A percentile compares a stretch with the other conserved stretches of the same genome.
Evolutionary conservation across 2,797 vertebrate genomes (phyloP).

Genomic region (Scleropages formosus): DNA sequence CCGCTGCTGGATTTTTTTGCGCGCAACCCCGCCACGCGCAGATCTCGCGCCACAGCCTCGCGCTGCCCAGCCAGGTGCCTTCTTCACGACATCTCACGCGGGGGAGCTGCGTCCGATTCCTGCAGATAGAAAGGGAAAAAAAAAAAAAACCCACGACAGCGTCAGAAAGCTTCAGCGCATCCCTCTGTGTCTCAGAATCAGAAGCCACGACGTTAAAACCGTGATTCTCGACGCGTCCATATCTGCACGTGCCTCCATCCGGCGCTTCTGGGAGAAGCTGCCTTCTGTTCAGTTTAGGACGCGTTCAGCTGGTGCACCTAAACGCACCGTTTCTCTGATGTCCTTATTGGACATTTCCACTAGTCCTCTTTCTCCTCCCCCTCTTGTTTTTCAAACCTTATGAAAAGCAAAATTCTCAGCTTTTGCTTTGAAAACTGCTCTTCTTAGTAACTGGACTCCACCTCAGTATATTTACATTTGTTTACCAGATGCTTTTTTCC

Average conservation of each 20-base stretch:
- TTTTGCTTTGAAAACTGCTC: slow-evolving; percentile 2
- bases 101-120: too few species aligned
- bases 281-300: background rate
- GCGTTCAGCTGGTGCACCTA: background rate
- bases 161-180: slow-evolving; percentile 25
- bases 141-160: slow-evolving; percentile 18
- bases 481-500: too few species aligned
- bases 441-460: background rate
- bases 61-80: too few species aligned
- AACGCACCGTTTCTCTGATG: background rate
- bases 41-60: background rate
- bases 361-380: background rate
- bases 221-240: background rate
- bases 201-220: background rate
- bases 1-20: background rate
- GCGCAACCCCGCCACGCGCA: slow-evolving; percentile 9
- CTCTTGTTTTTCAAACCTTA: slow-evolving; percentile 8
- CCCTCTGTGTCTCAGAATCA: slow-evolving; percentile 30
- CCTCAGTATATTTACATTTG: too few species aligned
- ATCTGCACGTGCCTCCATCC: background rate
- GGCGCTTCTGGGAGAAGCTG: background rate
- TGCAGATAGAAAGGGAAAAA: too few species aligned
- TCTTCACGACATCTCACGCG: too few species aligned
- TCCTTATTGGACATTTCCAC: too few species aligned
- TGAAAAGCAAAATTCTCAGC: background rate